phyloP scores from a whole-genome alignment of 2,113 vertebrate species.

The Lepisosteus osseus region DNA sequence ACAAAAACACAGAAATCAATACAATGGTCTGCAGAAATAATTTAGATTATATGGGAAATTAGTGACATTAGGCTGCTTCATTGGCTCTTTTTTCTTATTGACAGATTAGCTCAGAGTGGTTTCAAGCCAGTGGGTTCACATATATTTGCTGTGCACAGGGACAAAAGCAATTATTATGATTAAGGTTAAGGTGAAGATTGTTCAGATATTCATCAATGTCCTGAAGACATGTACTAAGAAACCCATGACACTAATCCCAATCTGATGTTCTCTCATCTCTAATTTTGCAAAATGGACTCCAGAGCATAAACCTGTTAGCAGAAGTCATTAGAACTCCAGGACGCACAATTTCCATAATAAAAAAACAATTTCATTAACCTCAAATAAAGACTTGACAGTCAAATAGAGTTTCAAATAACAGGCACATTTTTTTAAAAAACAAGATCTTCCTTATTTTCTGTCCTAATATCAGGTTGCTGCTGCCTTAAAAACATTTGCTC shows the following conservation, averaged over 20 bases:
- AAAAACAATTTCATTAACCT: not conserved
- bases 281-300: not conserved
- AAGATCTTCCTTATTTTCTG: too few species aligned
- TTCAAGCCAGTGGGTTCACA: not conserved
- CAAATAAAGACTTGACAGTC: not conserved
- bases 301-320: not conserved
- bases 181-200: not conserved
- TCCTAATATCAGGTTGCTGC: too few species aligned
- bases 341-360: not conserved
- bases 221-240: not conserved
- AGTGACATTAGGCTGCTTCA: not conserved
- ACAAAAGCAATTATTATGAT: conserved; percentile 5
- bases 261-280: not conserved
- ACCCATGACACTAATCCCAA: not conserved
- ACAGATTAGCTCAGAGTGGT: conserved; percentile 4
- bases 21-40: too few species aligned
- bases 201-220: not conserved
- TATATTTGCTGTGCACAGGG: not conserved
- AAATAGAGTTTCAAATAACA: too few species aligned
- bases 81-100: conserved; percentile 2
- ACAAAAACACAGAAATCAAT: too few species aligned
- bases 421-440: too few species aligned
- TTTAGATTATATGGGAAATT: too few species aligned
- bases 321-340: too few species aligned
- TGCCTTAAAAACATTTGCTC: too few species aligned